Base-by-base conservation (phyloP, 2,113 vertebrate genomes). In the Lates calcarifer region DNA sequence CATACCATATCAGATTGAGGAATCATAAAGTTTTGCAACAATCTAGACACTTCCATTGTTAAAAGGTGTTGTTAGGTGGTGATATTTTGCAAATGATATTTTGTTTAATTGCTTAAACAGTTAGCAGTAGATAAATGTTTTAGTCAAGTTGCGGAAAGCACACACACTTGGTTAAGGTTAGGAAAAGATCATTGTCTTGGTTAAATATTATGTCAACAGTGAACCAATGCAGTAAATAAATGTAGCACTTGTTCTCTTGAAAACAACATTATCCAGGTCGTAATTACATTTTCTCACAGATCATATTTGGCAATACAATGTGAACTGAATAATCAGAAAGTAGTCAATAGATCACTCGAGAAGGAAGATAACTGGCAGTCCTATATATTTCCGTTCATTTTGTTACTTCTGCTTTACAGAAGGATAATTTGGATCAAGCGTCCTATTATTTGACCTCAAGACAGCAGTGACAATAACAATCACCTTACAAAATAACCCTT, bases 381-480 rank as follows among this genome's bases (percentile, higher is more conserved):
- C 8, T 29, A 10, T 51, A 24, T 51, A 11, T 24, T 43, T 17
- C 18, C 8, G 20, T 41, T 13, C 22, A 29, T 45, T 65, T 28
- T 45, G 14, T 45, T 65, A 17, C 20, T 22, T 66, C 20, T 45
- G 15, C 24, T 47, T 66, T 20, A 66, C 18, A 31, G 17, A 17
- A 33, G 31, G 29, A 24, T 53, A 37, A 62, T 70, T 69, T 78
- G 65, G 8, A 53, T 69, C 24, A 31, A 78, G 56, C 41, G 39
- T 33, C 10, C 72, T 51, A 72, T 83, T 60, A 72, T 2, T 14
- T 5, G 49, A 45, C 63, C 37, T 31, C 47, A 29, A 13, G 39
- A n/a, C 6, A 24, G 26, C 28, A 24, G 12, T 24, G 56, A 24
- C 35, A 55, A 47, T 28, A 47, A 47, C 35, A 4, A 20, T 74